phyloP scores from a whole-genome alignment of 2,113 vertebrate genomes.

The Thunnus maccoyii region DNA sequence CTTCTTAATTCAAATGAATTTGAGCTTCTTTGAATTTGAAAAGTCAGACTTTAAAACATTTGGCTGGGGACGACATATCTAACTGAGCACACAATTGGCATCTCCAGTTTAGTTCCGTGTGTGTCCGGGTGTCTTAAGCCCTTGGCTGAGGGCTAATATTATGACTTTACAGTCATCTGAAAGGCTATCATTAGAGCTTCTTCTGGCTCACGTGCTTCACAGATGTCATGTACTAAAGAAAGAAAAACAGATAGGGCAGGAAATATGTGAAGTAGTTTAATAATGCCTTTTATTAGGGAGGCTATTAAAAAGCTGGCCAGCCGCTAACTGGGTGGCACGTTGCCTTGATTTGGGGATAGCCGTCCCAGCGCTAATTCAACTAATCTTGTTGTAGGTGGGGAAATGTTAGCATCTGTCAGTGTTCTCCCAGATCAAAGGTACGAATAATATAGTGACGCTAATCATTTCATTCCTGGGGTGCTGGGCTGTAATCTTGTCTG shows the following conservation, averaged over 20 bases:
- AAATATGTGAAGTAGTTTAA: constrained; percentile 40
- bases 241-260: constrained; percentile 20
- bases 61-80: background rate
- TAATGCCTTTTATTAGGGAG: constrained; percentile 26
- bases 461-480: constrained; percentile 69
- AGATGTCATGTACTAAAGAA: constrained; percentile 21
- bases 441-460: constrained; percentile 51
- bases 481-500: constrained; percentile 44
- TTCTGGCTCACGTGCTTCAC: background rate
- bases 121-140: background rate
- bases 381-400: constrained; percentile 50
- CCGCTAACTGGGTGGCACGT: background rate
- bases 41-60: background rate
- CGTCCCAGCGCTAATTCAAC: constrained; percentile 30
- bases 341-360: constrained; percentile 23
- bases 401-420: constrained; percentile 60
- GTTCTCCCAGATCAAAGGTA: constrained; percentile 56
- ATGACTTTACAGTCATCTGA: constrained; percentile 30
- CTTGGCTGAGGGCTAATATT: background rate
- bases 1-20: constrained; percentile 1
- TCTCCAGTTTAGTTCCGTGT: background rate
- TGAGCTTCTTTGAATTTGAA: background rate
- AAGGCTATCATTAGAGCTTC: constrained; percentile 4
- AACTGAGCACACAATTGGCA: background rate
- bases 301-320: constrained; percentile 17